A percentile compares a stretch with the other conserved stretches of the same genome.
These are phyloP conservation scores for Cylindroiulus punctatus DNA, from an alignment of 2,888 invertebrate species.

Conservation along the genomic window DNA sequence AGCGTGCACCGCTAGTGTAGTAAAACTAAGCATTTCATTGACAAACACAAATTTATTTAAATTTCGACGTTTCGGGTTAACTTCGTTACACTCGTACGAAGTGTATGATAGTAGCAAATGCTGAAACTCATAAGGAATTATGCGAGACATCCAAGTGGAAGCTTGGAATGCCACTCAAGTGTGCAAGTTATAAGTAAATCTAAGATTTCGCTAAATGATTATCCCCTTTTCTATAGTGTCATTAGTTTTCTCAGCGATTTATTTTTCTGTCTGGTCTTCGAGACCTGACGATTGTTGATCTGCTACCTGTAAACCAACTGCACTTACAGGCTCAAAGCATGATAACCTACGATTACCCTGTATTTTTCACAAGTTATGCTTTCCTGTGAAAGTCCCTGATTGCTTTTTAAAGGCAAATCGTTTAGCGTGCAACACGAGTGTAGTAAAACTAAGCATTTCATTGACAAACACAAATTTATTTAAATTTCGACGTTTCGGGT, in stretches of 20 bases:
- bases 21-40: not conserved
- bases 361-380: too few species aligned
- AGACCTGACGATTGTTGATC: too few species aligned
- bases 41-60: slow-evolving; percentile 38
- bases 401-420: too few species aligned
- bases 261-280: not conserved
- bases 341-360: too few species aligned
- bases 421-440: not conserved
- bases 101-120: not conserved
- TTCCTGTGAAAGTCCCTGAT: too few species aligned
- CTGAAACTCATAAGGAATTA: not conserved
- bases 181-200: not conserved
- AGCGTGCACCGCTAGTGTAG: not conserved
- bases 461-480: slow-evolving; percentile 34
- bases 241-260: not conserved
- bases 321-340: too few species aligned
- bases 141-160: not conserved
- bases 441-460: not conserved
- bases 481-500: not conserved
- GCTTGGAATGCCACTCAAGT: not conserved
- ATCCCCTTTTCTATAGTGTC: not conserved
- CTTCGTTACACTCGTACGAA: not conserved
- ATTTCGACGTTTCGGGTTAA: not conserved
- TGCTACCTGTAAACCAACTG: too few species aligned
- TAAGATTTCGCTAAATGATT: not conserved